Evolutionary conservation across 2,888 invertebrate genomes (phyloP), one percentile per base, ranked within the genome.

Genomic region (Drosophila prostipennis): DNA sequence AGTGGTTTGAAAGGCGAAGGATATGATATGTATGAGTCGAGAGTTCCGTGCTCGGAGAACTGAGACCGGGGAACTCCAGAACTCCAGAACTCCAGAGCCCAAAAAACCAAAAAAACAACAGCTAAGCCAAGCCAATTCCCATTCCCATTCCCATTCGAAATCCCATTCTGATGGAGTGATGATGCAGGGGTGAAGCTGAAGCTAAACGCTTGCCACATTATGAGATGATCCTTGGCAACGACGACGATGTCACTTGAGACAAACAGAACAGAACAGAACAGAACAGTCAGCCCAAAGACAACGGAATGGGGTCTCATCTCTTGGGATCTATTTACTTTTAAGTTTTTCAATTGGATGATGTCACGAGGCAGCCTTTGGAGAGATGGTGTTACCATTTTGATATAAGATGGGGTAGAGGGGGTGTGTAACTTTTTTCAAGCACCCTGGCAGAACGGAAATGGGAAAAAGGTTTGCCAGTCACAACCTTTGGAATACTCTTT

Each of bases 181-280:
- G n/a, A 13, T 29, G 52, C 19, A 19, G 13, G 49, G 11, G 29
- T 14, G 46, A 26, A 26, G 43, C 16, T 6, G 29, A 11, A 42
- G 65, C 85, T 89, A 88, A 82, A 83, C 84, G 89, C 87, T 87
- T 82, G 84, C 85, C 81, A 87, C 82, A 84, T 89, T 89, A 89
- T 86, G 80, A 89, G 88, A 89, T 90, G 89, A 90, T 89, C 90
- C 91, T 90, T 89, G 87, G 86, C 80, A 79, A 77, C 79, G 54
- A 73, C 86, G 90, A 77, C 79, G 54, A 73, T 88, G 90, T 90
- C 89, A 90, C 90, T 80, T 83, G 91, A 90, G 91, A 89, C 90
- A 81, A 73, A 64, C 51, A 67, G 80, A 71, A 61, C 49, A 19
- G 19, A 71, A 61, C 49, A 19, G 19, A 19, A 19, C 19, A 57